These are phyloP conservation scores for Tridacna crocea DNA, from an alignment of 2,888 invertebrate genomes.

Conservation along the genomic window DNA sequence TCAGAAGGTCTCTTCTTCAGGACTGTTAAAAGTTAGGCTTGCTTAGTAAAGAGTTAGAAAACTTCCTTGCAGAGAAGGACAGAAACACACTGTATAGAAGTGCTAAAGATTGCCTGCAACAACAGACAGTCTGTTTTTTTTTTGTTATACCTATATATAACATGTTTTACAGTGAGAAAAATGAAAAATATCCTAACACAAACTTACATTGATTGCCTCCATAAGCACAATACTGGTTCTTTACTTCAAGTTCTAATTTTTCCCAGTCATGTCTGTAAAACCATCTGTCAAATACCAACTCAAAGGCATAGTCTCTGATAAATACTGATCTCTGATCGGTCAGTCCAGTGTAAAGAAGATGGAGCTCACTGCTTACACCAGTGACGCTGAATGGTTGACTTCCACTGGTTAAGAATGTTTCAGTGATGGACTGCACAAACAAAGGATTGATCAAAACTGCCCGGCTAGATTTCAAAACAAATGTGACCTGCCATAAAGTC, in stretches of 20 bases:
- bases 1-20: too few relatives aligned
- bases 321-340: slow-evolving; percentile 32
- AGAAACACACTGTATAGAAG: too few relatives aligned
- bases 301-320: slow-evolving; percentile 40
- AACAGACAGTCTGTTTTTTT: too few relatives aligned
- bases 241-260: slow-evolving; percentile 28
- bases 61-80: too few relatives aligned
- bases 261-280: slow-evolving; percentile 50
- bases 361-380: slow-evolving; percentile 32
- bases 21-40: too few relatives aligned
- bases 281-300: slow-evolving; percentile 30
- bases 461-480: slow-evolving; percentile 27
- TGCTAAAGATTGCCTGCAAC: too few relatives aligned
- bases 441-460: slow-evolving; percentile 36
- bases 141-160: too few relatives aligned
- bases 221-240: slow-evolving; percentile 43
- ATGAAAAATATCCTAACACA: too few relatives aligned
- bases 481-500: slow-evolving; percentile 47
- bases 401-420: slow-evolving; percentile 41
- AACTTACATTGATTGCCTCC: neutral
- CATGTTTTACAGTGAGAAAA: too few relatives aligned
- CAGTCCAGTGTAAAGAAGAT: slow-evolving; percentile 47
- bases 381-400: slow-evolving; percentile 33
- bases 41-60: too few relatives aligned
- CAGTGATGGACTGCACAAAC: slow-evolving; percentile 58